Evolutionary conservation across 1,140 invertebrate genomes (phyloP).

Genomic region (Anastrepha ludens): DNA sequence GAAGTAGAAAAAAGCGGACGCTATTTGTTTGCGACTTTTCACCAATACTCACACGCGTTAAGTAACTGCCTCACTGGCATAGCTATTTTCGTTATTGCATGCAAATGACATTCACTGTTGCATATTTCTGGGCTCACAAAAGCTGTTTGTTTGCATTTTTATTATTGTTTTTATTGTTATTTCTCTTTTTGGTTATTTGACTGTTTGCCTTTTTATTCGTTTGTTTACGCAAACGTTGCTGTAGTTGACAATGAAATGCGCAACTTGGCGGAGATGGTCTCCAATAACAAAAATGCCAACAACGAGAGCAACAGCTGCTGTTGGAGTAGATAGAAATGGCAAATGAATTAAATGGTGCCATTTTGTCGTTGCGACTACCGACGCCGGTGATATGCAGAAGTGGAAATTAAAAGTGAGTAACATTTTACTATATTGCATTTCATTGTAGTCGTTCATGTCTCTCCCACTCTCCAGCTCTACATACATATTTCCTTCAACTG

Average conservation of each 20-base stretch:
- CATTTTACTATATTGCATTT: slow-evolving; percentile 7
- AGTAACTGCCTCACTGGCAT: neutral
- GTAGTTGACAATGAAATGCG: slow-evolving; percentile 20
- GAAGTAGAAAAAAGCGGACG: neutral
- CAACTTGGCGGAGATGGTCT: neutral
- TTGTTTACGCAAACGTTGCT: neutral
- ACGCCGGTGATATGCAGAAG: neutral
- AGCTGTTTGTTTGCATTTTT: neutral
- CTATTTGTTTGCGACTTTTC: neutral
- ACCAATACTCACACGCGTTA: neutral
- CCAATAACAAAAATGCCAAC: neutral
- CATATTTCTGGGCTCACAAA: neutral
- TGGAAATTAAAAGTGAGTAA: slow-evolving; percentile 31
- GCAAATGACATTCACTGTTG: slow-evolving; percentile 10
- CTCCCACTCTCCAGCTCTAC: too few relatives aligned
- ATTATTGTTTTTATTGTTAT: neutral
- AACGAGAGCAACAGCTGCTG: neutral
- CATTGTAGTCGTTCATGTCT: neutral
- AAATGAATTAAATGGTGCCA: slow-evolving; percentile 30
- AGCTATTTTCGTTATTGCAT: neutral
- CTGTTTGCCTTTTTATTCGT: neutral
- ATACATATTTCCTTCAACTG: neutral
- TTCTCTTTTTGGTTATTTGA: neutral
- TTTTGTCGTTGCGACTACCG: neutral
- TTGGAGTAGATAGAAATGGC: neutral